Evolutionary conservation across 2,113 vertebrate species (phyloP), one percentile per base, ranked within the genome.

Genomic region (Neolamprologus caudopunctatus): DNA sequence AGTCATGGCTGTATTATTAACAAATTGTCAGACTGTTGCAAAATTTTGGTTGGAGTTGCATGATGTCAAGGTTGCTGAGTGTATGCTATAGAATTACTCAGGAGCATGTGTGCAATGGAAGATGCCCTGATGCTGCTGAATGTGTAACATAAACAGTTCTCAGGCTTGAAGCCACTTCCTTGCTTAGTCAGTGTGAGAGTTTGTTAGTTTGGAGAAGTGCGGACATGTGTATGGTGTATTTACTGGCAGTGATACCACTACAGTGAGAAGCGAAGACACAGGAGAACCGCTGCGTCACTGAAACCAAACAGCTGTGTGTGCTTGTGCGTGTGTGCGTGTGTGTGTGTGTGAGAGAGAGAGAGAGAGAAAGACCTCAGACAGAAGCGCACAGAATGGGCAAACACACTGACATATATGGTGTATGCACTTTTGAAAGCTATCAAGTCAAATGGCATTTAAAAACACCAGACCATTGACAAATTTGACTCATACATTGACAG

Each of bases 161-260:
- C 85, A 87, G 85, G 83, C 87, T 92, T 55, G 78, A 93, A 96
- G 92, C 95, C 95, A 96, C 95, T 94, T 96, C 95, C 95, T 96
- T 58, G 95, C 93, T 94, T 89, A 95, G 94, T 96, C 95, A 96
- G 88, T 92, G 82, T 89, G 93, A 96, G 93, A 95, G 91, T 84
- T 90, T 88, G 84, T 81, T 84, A 94, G 33, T 33, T 88, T 91
- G 89, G 84, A 88, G 90, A 87, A 87, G 93, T 10, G 85, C 78
- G 75, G 93, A 87, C 90, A 85, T 89, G 50, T 87, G 82, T 82
- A 88, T 66, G 91, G 19, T 45, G 90, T 93, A 37, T 92, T 95
- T 96, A 95, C 95, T 89, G 95, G 95, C 92, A 96, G 89, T 33
- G 88, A 89, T 54, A 90, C 87, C 92, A 80, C 87, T 82, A 84